Percentiles rank a stretch among this genome's conserved stretches.
These are phyloP conservation scores for Calameuta idolon DNA, from an alignment of 2,888 invertebrate genomes.

Conservation along the genomic window DNA sequence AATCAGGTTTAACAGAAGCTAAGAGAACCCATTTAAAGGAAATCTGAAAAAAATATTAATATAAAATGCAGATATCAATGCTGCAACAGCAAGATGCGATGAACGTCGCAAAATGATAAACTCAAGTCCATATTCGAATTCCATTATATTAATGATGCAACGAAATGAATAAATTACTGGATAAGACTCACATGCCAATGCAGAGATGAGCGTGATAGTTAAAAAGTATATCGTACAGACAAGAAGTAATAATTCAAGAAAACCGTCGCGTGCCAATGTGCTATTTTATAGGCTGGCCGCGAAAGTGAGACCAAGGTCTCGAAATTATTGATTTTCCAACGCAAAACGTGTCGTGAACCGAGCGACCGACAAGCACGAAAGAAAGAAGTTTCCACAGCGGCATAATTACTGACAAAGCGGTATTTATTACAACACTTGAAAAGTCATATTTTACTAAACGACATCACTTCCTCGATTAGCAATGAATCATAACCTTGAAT, in stretches of 20 bases:
- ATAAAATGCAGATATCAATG: not conserved
- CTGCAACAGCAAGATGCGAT: not conserved
- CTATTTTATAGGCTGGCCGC: constrained; percentile 11
- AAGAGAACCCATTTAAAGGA: not conserved
- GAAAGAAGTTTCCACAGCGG: not conserved
- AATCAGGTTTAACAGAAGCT: not conserved
- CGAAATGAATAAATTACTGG: not conserved
- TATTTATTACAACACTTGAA: not conserved
- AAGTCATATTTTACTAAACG: not conserved
- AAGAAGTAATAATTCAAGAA: not conserved
- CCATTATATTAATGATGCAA: not conserved
- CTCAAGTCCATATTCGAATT: not conserved
- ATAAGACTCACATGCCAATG: not conserved
- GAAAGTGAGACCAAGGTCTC: constrained; percentile 31
- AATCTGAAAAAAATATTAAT: not conserved
- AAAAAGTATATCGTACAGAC: not conserved
- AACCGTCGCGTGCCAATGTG: not conserved
- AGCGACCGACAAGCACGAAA: not conserved
- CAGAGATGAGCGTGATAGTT: not conserved
- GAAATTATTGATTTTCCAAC: constrained; percentile 45
- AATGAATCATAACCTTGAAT: not conserved
- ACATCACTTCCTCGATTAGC: not conserved
- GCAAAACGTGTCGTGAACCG: constrained; percentile 28
- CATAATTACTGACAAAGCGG: not conserved
- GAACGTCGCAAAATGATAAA: not conserved